phyloP scores from a whole-genome alignment of 2,888 invertebrate species.

The Nomada ferruginata region DNA sequence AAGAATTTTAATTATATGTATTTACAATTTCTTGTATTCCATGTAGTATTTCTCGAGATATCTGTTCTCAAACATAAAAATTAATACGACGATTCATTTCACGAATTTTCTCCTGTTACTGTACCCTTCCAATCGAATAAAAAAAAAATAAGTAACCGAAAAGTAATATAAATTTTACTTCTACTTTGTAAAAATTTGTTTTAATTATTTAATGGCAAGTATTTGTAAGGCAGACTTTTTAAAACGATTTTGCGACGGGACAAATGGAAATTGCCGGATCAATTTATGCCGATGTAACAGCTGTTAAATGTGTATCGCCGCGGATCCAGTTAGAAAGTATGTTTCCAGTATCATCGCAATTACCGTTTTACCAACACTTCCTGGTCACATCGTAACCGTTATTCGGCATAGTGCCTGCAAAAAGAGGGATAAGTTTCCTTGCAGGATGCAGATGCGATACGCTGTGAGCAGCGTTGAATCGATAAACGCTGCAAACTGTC shows the following conservation, averaged over 20 bases:
- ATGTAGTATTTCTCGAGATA: no score
- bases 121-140: constrained; percentile 15
- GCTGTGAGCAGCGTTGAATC: constrained; percentile 6
- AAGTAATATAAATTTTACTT: neutral
- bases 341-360: constrained; percentile 69
- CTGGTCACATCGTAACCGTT: constrained; percentile 67
- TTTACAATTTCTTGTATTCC: no score
- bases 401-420: constrained; percentile 63
- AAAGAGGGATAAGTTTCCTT: constrained; percentile 54
- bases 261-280: neutral
- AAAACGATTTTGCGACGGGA: neutral
- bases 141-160: neutral
- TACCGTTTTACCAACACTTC: constrained; percentile 63
- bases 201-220: no score
- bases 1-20: no score
- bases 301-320: constrained; percentile 46
- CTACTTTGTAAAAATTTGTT: neutral
- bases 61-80: neutral
- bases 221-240: neutral
- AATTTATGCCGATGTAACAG: constrained; percentile 35
- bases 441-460: constrained; percentile 39
- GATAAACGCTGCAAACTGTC: constrained; percentile 1
- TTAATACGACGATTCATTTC: constrained; percentile 4
- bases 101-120: neutral
- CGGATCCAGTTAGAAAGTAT: constrained; percentile 71